Conservation (phyloP, 1,140 invertebrate genomes). For the Eumeta japonica region DNA sequence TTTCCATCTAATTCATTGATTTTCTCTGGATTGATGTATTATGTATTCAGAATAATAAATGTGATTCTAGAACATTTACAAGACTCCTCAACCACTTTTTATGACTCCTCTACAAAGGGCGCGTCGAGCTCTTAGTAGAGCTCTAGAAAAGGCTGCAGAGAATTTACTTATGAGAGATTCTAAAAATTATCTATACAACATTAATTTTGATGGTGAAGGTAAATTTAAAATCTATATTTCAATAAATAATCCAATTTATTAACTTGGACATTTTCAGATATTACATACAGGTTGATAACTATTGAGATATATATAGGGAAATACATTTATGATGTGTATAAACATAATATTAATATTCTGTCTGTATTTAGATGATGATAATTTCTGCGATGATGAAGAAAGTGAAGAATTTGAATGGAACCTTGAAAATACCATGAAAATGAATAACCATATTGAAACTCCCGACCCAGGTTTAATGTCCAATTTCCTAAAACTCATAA, state of each 20-base stretch:
- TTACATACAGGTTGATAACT: too few relatives aligned
- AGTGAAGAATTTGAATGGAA: conserved; percentile 36
- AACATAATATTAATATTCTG: too few relatives aligned
- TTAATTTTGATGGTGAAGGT: conserved; percentile 32
- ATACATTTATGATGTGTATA: too few relatives aligned
- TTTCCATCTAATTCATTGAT: too few relatives aligned
- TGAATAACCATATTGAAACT: conserved; percentile 14
- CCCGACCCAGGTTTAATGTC: conserved; percentile 25
- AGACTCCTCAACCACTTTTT: conserved; percentile 22
- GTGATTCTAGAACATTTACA: too few relatives aligned
- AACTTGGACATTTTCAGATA: conserved; percentile 16
- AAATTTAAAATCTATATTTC: conserved; percentile 7
- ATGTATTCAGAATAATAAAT: too few relatives aligned
- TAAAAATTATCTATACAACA: conserved; percentile 19
- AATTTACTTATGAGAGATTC: conserved; percentile 29
- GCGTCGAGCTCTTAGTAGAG: conserved; percentile 30
- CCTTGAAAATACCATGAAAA: conserved; percentile 18
- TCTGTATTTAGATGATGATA: too few relatives aligned
- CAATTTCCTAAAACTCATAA: conserved; percentile 10
- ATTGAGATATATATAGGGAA: too few relatives aligned
- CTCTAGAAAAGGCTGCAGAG: conserved; percentile 39
- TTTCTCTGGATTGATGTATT: too few relatives aligned
- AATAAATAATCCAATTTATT: not conserved
- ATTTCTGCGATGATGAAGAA: conserved; percentile 35
- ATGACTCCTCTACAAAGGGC: conserved; percentile 44